Conservation (phyloP, 2,888 invertebrate genomes). For the Petrolisthes manimaculis region DNA sequence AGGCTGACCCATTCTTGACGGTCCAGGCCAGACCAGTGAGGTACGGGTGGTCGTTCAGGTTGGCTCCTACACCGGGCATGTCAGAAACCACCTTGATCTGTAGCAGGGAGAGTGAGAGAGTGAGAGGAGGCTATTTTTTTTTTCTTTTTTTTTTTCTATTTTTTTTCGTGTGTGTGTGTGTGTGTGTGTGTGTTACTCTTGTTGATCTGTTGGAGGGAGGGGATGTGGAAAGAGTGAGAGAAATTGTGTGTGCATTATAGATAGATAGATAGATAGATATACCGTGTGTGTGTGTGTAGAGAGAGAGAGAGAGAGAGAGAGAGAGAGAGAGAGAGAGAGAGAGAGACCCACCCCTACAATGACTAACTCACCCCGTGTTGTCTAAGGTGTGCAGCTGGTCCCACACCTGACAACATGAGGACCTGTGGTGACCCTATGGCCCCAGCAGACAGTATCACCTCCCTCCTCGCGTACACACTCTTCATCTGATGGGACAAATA, state of each 20-base stretch:
- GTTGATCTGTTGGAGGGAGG: neutral
- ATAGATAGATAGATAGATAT: neutral
- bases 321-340: neutral
- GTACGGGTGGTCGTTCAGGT: slow-evolving; percentile 40
- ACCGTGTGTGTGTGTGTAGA: neutral
- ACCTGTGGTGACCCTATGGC: slow-evolving; percentile 77
- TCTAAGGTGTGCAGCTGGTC: slow-evolving; percentile 30
- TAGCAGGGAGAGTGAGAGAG: neutral
- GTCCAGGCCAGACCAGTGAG: slow-evolving; percentile 27
- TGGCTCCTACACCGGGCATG: slow-evolving; percentile 26
- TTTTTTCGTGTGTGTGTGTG: neutral
- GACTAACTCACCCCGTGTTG: slow-evolving; percentile 27
- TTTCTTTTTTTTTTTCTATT: neutral
- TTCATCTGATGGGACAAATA: slow-evolving; percentile 68
- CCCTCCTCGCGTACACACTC: slow-evolving; percentile 71
- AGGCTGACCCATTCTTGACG: slow-evolving; percentile 14
- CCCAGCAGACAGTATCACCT: slow-evolving; percentile 76
- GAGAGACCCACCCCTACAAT: neutral
- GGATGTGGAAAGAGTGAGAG: neutral
- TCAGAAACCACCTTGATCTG: neutral
- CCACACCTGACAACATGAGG: slow-evolving; percentile 76
- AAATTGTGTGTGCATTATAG: neutral
- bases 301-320: neutral
- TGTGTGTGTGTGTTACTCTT: neutral
- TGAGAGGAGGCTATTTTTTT: neutral